Base-by-base conservation (phyloP, 1,140 invertebrate species). In the Lutraria rhynchaena region DNA sequence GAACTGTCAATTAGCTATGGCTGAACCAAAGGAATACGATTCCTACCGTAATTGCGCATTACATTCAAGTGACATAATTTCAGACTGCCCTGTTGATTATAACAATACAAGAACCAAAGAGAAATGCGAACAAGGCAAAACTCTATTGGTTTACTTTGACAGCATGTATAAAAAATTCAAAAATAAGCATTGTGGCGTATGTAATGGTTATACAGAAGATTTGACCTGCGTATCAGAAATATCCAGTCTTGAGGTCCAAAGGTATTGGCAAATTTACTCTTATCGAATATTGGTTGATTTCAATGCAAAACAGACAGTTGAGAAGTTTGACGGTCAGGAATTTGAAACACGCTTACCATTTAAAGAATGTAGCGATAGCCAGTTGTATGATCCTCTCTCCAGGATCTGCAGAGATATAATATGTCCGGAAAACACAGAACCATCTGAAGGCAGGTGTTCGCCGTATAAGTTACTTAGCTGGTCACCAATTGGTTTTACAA, bases 281-380 rank as follows among this genome's bases (percentile, higher is more conserved):
- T 87, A 81, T 69, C 74, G 81, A 22, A 75, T 88, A 31, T 80
- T 87, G 1, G 46, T 88, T 19, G 85, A 88, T 61, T 53, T 85
- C 19, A 84, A 85, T 69, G 61, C 49, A 13, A 33, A 29, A 51
- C 15, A 53, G 63, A 37, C 5, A 5, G 15, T 41, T 41, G 49
- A 58, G 2, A 60, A 61, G n/a, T n/a, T n/a, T n/a, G n/a, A n/a
- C n/a, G n/a, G n/a, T n/a, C n/a, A n/a, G n/a, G n/a, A n/a, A n/a
- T n/a, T n/a, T n/a, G 37, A 41, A 41, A 41, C 37, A 7, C 15
- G 37, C 37, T 41, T 7, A 15, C 37, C n/a, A n/a, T 41, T 41
- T 7, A 41, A 41, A 41, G 74, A 53, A n/a, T 88, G 87, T 70
- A 17, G 29, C 29, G 19, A 58, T 0, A 69, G 53, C 19, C 53